These are phyloP conservation scores for Callipepla californica DNA, from an alignment of 2,113 vertebrate genomes.

Conservation along the genomic window DNA sequence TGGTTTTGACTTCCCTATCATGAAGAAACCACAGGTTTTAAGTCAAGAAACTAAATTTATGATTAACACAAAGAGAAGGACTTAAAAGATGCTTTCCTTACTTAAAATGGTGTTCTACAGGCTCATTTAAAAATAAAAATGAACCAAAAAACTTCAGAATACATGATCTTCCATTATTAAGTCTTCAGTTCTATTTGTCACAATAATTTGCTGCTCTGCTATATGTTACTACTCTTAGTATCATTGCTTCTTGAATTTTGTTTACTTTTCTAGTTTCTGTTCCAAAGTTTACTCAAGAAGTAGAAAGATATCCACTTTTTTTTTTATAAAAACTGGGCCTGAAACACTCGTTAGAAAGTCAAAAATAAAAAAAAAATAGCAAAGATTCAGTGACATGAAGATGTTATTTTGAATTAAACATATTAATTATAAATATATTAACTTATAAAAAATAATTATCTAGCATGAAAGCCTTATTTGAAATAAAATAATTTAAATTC, in stretches of 20 bases:
- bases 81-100: background rate
- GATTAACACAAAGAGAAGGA: background rate
- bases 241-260: background rate
- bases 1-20: background rate
- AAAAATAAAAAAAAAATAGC: background rate
- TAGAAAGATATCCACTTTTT: background rate
- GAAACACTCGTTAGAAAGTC: background rate
- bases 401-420: background rate
- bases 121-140: background rate
- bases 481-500: background rate
- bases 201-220: background rate
- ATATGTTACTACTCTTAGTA: background rate
- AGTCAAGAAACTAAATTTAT: background rate
- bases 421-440: background rate
- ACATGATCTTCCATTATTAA: background rate
- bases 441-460: background rate
- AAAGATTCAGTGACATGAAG: background rate
- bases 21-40: background rate
- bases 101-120: background rate
- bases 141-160: background rate
- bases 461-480: background rate
- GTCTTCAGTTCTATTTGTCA: background rate
- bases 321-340: background rate
- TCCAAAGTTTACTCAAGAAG: constrained; percentile 37
- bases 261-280: background rate